phyloP scores from a whole-genome alignment of 2,888 invertebrate species.

The Agrypnus murinus region DNA sequence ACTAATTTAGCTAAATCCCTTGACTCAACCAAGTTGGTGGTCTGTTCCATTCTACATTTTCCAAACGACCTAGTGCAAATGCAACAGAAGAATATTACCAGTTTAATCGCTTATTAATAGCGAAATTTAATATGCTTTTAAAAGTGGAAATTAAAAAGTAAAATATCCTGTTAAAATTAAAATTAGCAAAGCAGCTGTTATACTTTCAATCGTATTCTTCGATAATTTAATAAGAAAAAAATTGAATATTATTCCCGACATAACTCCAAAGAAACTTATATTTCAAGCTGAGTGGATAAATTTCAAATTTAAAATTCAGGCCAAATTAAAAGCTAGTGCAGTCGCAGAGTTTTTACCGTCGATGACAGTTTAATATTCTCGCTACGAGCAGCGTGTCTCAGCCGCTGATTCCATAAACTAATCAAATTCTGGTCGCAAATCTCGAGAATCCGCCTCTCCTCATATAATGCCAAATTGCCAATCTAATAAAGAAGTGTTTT shows the following conservation, averaged over 20 bases:
- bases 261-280: slow-evolving; percentile 49
- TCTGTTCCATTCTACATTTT: slow-evolving; percentile 13
- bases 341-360: slow-evolving; percentile 55
- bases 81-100: background rate
- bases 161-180: slow-evolving; percentile 37
- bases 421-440: slow-evolving; percentile 65
- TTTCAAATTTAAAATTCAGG: slow-evolving; percentile 57
- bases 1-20: slow-evolving; percentile 48
- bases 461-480: slow-evolving; percentile 66
- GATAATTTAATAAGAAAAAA: slow-evolving; percentile 55
- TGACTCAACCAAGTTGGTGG: slow-evolving; percentile 35
- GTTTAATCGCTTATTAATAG: slow-evolving; percentile 18
- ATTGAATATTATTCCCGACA: slow-evolving; percentile 52
- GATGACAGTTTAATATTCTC: slow-evolving; percentile 65
- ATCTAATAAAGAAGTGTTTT: slow-evolving; percentile 67
- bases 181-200: slow-evolving; percentile 52
- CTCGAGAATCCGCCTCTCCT: slow-evolving; percentile 58
- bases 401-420: slow-evolving; percentile 65
- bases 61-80: slow-evolving; percentile 3
- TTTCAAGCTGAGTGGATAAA: slow-evolving; percentile 56
- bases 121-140: slow-evolving; percentile 36
- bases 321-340: slow-evolving; percentile 64
- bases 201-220: slow-evolving; percentile 46
- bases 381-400: slow-evolving; percentile 58
- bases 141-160: slow-evolving; percentile 45